Conservation (phyloP, 2,797 vertebrate genomes). For the Pipistrellus nathusii region DNA sequence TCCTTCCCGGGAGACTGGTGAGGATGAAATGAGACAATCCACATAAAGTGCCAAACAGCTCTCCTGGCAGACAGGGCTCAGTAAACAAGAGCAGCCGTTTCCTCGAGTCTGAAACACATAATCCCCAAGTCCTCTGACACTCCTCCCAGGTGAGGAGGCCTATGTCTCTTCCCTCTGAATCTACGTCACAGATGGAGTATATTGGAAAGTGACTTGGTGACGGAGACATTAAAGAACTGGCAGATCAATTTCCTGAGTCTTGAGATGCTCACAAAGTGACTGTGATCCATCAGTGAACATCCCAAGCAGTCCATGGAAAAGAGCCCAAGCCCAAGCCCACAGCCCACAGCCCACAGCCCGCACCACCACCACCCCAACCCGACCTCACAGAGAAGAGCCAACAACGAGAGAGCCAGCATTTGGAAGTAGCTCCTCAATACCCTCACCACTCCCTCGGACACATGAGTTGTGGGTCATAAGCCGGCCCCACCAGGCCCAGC, state of each 20-base stretch:
- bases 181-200: not conserved
- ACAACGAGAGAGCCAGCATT: not conserved
- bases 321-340: not conserved
- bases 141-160: not conserved
- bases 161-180: not conserved
- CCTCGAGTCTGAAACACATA: not conserved
- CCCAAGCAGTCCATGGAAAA: not conserved
- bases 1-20: not conserved
- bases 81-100: not conserved
- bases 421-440: not conserved
- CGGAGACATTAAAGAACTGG: not conserved
- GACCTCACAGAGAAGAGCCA: not conserved
- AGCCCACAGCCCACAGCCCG: not conserved
- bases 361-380: fast-evolving
- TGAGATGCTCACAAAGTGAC: too few relatives aligned
- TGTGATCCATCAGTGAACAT: too few relatives aligned
- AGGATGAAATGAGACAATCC: not conserved
- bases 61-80: not conserved
- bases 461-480: fast-evolving
- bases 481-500: not conserved
- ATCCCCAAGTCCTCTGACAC: not conserved
- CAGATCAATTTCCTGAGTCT: not conserved
- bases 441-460: not conserved
- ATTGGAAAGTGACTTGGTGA: not conserved
- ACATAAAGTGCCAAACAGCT: not conserved